Base-by-base conservation (phyloP, 1,140 invertebrate species). In the Lepidostoma basale region DNA sequence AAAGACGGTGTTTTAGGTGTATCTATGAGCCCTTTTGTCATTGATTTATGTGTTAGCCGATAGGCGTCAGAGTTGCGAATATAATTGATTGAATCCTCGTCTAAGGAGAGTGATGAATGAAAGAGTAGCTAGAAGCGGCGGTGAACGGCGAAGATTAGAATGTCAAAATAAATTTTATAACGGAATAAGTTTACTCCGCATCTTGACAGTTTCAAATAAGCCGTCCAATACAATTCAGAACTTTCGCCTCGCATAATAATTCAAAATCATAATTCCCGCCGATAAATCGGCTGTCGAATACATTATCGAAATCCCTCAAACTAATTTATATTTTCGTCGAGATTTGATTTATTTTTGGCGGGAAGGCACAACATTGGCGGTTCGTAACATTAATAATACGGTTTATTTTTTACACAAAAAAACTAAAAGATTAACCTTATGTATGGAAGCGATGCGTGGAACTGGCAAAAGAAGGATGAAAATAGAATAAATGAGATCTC, bases 231-330 rank as follows among this genome's bases (percentile, higher is more conserved):
- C 30, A 36, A 59, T 59, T 33, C 40, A 10, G 18, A 39, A 39
- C 22, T 59, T 16, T 33, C 20, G 9, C 9, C 26, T 30, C 23
- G n/a, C 5, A 59, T 59, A 59, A 59, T 59, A 59, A 59, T 59
- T 59, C 54, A 59, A 59, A 59, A 59, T 59, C 54, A 39, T 59
- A 59, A 59, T 59, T 36, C 30, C 49, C 36, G 54, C 22, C 54
- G 36, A 39, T 59, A 59, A 59, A 59, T 59, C 54, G 36, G 18
- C 54, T 59, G 54, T 59, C 54, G 54, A 59, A 59, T 59, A 59
- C 33, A 59, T 59, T 59, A 59, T 36, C 54, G 30, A 39, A 39
- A 59, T 59, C 54, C 54, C 54, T 40, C 54, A 59, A 59, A 59
- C 54, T 40, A 40, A 59, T 59, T 59, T 59, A 59, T 59, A 59